Evolutionary conservation across 2,113 vertebrate species (phyloP).

Genomic region (Uropsilus gracilis): DNA sequence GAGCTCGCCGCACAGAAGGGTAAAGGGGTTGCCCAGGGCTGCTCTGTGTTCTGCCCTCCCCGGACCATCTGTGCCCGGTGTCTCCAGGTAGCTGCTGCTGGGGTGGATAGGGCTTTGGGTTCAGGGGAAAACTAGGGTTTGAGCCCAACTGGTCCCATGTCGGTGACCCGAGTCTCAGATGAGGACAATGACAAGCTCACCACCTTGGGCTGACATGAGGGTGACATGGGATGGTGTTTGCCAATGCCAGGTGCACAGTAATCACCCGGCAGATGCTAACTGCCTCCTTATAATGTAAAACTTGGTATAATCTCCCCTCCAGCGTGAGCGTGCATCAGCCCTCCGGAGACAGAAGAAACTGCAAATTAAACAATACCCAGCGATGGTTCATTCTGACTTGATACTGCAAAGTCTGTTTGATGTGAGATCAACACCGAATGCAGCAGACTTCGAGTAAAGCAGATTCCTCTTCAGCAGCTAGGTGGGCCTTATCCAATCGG

Average conservation of each 20-base stretch:
- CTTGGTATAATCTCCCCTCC: neutral
- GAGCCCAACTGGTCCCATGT: neutral
- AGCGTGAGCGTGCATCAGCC: rapidly evolving
- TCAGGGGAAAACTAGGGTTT: neutral
- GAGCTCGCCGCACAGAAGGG: neutral
- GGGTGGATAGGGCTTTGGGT: neutral
- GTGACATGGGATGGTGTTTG: rapidly evolving
- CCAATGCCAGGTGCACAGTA: rapidly evolving
- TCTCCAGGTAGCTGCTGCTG: too few relatives aligned
- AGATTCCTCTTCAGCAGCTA: neutral
- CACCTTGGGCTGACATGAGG: neutral
- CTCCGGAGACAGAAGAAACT: neutral
- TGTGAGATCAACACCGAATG: neutral
- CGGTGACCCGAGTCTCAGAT: neutral
- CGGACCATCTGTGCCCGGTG: neutral
- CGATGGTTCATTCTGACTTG: neutral
- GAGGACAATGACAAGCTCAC: neutral
- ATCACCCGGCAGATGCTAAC: rapidly evolving
- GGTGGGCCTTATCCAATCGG: neutral
- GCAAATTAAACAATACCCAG: neutral
- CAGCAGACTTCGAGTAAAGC: neutral
- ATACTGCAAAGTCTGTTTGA: neutral
- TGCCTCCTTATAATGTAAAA: too few relatives aligned
- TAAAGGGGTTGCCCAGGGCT: neutral
- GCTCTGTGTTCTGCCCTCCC: rapidly evolving